Conservation (phyloP, 2,888 invertebrate genomes). For the Lithophane semibrunnea region DNA sequence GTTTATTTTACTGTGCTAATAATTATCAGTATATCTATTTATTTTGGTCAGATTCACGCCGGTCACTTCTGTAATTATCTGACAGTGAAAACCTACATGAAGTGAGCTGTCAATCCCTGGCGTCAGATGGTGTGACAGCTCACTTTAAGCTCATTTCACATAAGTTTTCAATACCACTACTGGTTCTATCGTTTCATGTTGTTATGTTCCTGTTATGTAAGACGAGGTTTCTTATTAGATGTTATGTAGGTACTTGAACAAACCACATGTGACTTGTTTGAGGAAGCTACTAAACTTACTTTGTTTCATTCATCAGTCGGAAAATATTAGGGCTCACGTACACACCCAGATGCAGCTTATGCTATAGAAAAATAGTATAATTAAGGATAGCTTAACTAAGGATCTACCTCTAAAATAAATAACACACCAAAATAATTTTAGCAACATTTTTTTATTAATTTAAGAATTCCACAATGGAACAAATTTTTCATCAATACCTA, state of each 20-base stretch:
- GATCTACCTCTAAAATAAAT: conserved; percentile 76
- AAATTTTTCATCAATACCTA: conserved; percentile 88
- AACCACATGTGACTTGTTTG: neutral
- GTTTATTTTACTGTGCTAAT: neutral
- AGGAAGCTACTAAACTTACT: too few relatives aligned
- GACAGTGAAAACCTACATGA: too few relatives aligned
- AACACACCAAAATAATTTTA: conserved; percentile 81
- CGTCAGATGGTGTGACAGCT: too few relatives aligned
- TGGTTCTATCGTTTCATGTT: too few relatives aligned
- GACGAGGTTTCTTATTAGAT: neutral
- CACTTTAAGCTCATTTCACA: too few relatives aligned
- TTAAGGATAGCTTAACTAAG: conserved; percentile 10
- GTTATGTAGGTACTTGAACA: neutral
- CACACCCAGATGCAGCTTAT: neutral
- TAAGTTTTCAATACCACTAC: too few relatives aligned
- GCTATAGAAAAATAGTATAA: neutral
- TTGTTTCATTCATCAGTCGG: neutral
- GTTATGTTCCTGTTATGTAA: too few relatives aligned
- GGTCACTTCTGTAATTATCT: too few relatives aligned
- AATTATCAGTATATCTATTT: neutral
- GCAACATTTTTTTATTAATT: conserved; percentile 91
- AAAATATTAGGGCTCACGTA: too few relatives aligned
- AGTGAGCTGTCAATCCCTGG: too few relatives aligned
- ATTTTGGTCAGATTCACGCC: neutral
- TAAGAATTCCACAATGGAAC: conserved; percentile 90